Conservation (phyloP, 2,888 invertebrate species). For the Atethmia centrago region DNA sequence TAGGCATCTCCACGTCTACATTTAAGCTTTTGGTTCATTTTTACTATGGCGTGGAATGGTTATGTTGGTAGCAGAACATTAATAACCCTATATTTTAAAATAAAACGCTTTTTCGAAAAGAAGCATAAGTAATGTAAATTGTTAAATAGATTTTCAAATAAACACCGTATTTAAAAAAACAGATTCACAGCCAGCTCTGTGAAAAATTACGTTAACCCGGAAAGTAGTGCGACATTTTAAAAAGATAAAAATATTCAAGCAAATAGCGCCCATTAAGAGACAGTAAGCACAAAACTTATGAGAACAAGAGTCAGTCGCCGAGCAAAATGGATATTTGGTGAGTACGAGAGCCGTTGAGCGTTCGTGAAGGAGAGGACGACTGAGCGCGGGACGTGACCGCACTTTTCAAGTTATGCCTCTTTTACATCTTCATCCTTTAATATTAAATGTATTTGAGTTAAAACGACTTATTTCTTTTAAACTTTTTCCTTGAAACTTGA, state of each 20-base stretch:
- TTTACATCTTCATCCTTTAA: slow-evolving; percentile 57
- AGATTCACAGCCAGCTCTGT: slow-evolving; percentile 8
- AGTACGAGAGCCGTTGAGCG: slow-evolving; percentile 69
- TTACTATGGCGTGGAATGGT: slow-evolving; percentile 34
- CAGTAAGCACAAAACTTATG: slow-evolving; percentile 67
- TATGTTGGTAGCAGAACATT: slow-evolving; percentile 1
- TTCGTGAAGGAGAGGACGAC: slow-evolving; percentile 59
- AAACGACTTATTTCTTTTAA: slow-evolving; percentile 37
- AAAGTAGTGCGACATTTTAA: slow-evolving; percentile 42
- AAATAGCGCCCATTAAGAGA: slow-evolving; percentile 60
- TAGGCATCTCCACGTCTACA: slow-evolving; percentile 51
- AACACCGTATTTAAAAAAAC: slow-evolving; percentile 26
- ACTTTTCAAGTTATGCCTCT: slow-evolving; percentile 68
- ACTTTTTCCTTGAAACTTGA: slow-evolving; percentile 28
- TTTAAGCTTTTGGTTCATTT: slow-evolving; percentile 51
- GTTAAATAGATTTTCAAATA: slow-evolving; percentile 14
- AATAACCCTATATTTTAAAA: not conserved
- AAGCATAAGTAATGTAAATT: not conserved
- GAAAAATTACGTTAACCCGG: slow-evolving; percentile 40
- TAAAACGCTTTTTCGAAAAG: not conserved
- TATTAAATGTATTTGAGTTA: slow-evolving; percentile 43
- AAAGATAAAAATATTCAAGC: slow-evolving; percentile 56
- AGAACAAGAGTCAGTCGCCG: slow-evolving; percentile 65
- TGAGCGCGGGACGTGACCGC: slow-evolving; percentile 72
- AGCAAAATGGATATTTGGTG: slow-evolving; percentile 78